Percentiles rank a stretch among this genome's conserved stretches.
Conservation (phyloP, 2,888 invertebrate species). For the Malacosoma neustria region DNA sequence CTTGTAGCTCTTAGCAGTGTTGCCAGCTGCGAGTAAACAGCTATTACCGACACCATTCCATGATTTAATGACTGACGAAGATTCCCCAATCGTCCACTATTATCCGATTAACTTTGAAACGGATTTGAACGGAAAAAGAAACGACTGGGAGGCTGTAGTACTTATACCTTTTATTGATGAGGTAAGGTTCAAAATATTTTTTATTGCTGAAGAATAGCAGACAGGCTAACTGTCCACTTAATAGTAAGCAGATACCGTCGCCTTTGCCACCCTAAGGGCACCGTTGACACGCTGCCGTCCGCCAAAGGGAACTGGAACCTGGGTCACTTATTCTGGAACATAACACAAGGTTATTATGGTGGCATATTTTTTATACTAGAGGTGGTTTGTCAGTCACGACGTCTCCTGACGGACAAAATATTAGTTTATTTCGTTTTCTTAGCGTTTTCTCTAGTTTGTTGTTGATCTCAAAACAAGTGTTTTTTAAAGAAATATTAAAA, state of each 20-base stretch:
- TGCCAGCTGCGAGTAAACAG: conserved; percentile 89
- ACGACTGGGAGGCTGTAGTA: conserved; percentile 97
- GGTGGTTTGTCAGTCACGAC: too few relatives aligned
- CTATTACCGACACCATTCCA: conserved; percentile 87
- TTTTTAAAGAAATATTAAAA: too few relatives aligned
- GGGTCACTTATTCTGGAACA: neutral
- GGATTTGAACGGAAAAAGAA: conserved; percentile 95
- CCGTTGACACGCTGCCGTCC: neutral
- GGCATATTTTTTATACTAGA: too few relatives aligned
- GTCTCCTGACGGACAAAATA: too few relatives aligned
- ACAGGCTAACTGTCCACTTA: too few relatives aligned
- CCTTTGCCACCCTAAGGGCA: neutral
- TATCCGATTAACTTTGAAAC: conserved; percentile 94
- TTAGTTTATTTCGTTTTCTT: too few relatives aligned
- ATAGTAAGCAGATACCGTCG: too few relatives aligned
- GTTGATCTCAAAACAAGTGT: too few relatives aligned
- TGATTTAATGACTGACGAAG: conserved; percentile 83
- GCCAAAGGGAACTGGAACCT: neutral
- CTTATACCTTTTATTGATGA: conserved; percentile 95
- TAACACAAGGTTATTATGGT: neutral
- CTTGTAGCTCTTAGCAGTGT: conserved; percentile 84
- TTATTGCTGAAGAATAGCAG: too few relatives aligned
- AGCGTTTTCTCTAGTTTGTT: too few relatives aligned
- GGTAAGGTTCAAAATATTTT: too few relatives aligned
- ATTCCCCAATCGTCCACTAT: conserved; percentile 90